A percentile compares a stretch with the other conserved stretches of the same genome.
phyloP scores from a whole-genome alignment of 2,113 vertebrate genomes.

The Scalopus aquaticus region DNA sequence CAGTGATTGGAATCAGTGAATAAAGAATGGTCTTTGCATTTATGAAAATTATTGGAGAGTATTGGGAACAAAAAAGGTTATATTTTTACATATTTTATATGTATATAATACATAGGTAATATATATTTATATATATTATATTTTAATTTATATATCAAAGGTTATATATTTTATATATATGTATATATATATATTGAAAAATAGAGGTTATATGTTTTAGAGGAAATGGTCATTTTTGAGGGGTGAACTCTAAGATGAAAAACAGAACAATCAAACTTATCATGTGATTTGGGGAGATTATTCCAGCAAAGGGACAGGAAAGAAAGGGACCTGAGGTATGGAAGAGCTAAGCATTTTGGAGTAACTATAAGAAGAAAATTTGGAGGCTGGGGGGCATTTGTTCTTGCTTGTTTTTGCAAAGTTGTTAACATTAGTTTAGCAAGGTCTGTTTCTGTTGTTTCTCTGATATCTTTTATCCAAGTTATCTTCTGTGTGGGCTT shows the following conservation, averaged over 20 bases:
- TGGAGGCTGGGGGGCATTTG: not conserved
- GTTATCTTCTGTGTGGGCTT: not conserved
- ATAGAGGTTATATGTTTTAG: not conserved
- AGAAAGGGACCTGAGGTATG: not conserved
- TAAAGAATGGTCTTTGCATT: not conserved
- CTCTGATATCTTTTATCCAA: not conserved
- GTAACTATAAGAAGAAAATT: not conserved
- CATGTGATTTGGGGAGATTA: not conserved
- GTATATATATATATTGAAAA: too few relatives aligned
- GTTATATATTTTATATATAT: too few relatives aligned
- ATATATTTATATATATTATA: too few relatives aligned
- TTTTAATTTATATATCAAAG: too few relatives aligned
- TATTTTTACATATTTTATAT: too few relatives aligned
- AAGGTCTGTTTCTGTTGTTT: not conserved
- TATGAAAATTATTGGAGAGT: not conserved
- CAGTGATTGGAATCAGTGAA: not conserved
- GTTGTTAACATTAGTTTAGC: not conserved
- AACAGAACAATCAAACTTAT: not conserved
- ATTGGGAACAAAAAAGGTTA: not conserved
- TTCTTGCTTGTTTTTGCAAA: not conserved
- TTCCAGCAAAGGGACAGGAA: not conserved
- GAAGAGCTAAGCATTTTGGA: not conserved
- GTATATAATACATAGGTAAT: too few relatives aligned
- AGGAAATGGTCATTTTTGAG: not conserved
- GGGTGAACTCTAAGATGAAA: not conserved